These are phyloP conservation scores for Drosophila paramelanica DNA, from an alignment of 2,888 invertebrate genomes.

Conservation along the genomic window DNA sequence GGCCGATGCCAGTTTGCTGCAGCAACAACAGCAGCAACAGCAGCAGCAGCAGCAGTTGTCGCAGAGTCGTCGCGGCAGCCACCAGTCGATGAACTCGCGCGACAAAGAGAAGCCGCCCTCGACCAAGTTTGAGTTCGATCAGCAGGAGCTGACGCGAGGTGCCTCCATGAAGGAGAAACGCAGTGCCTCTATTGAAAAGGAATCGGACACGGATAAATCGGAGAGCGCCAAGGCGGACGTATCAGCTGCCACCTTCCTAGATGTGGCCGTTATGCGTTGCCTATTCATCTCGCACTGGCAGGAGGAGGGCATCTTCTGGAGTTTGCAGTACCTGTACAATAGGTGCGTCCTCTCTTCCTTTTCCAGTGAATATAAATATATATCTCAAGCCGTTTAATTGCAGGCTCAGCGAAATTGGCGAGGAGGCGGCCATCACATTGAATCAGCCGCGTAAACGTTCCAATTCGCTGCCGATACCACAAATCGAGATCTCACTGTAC, in stretches of 20 bases:
- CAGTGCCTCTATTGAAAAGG: conserved; percentile 90
- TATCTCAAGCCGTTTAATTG: not conserved
- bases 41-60: conserved; percentile 87
- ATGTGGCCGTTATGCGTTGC: conserved; percentile 97
- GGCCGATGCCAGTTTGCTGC: conserved; percentile 93
- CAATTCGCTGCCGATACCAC: conserved; percentile 96
- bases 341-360: conserved; percentile 86
- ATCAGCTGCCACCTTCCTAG: conserved; percentile 96
- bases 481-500: conserved; percentile 94
- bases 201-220: conserved; percentile 89
- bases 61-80: conserved; percentile 84
- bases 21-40: conserved; percentile 87
- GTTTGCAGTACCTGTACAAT: conserved; percentile 95
- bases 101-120: conserved; percentile 81
- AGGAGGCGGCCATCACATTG: conserved; percentile 90
- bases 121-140: conserved; percentile 85
- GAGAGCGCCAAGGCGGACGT: conserved; percentile 86
- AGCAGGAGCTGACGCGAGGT: conserved; percentile 83
- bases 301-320: conserved; percentile 99
- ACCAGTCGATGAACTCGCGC: conserved; percentile 83
- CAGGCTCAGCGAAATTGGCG: conserved; percentile 94
- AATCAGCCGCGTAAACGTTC: conserved; percentile 94
- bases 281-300: conserved; percentile 98
- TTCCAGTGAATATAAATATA: too few species aligned
- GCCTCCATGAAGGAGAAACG: conserved; percentile 83